Percentiles rank a stretch among this genome's conserved stretches.
phyloP scores from a whole-genome alignment of 2,113 vertebrate species.

The Mormyrus lacerda region DNA sequence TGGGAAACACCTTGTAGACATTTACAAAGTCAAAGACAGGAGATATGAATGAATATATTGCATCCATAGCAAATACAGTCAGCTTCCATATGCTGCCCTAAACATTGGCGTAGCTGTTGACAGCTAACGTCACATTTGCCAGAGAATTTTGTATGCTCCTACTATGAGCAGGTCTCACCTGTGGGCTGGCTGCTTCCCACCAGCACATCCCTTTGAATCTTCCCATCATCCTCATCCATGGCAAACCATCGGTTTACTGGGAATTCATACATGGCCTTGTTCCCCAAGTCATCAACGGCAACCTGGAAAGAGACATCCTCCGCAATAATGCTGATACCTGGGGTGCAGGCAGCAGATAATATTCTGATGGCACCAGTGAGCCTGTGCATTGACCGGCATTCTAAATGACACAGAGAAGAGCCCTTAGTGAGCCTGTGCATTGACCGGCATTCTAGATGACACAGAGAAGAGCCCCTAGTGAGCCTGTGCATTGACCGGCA shows the following conservation, averaged over 20 bases:
- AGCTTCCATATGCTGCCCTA: no score
- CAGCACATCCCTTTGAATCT: constrained; percentile 89
- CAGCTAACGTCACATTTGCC: neutral
- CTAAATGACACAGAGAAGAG: neutral
- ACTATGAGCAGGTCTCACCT: constrained; percentile 57
- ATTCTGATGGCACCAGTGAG: neutral
- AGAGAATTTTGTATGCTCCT: neutral
- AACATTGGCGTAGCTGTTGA: neutral
- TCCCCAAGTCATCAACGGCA: constrained; percentile 86
- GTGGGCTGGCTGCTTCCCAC: constrained; percentile 82
- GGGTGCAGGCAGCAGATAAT: neutral
- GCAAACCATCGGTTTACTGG: constrained; percentile 86
- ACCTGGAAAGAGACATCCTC: constrained; percentile 58
- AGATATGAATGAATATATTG: neutral
- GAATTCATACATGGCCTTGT: constrained; percentile 85
- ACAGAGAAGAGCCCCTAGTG: neutral
- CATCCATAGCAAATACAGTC: neutral
- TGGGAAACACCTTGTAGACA: neutral
- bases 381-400: neutral
- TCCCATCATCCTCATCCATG: constrained; percentile 87
- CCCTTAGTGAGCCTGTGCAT: no score
- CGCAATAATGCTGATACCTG: neutral
- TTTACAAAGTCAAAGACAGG: neutral
- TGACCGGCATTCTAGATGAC: neutral
- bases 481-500: neutral